Evolutionary conservation across 1,140 invertebrate species (phyloP), one percentile per base, ranked within the genome.

Genomic region (Drosophila neocordata): DNA sequence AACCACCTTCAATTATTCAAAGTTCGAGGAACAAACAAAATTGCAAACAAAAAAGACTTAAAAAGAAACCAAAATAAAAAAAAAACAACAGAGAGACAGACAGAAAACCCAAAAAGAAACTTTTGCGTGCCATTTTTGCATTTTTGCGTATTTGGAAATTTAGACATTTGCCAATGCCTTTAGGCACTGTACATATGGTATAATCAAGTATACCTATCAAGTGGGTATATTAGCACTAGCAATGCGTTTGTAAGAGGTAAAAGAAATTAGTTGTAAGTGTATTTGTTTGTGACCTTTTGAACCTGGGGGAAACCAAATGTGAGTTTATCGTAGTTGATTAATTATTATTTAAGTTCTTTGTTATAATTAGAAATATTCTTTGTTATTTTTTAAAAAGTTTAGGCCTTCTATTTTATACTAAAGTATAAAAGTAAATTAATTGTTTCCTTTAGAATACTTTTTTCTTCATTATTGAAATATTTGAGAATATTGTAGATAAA

Each of bases 71-170:
- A 44, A n/a, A 15, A 20, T 6, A 48, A 9, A 35, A 35, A 35
- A 35, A 11, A 35, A 12, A 35, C 1, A 35, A 35, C 34, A 35
- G 34, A 35, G 12, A 48, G 18, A 48, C 15, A 48, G 27, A 31
- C 27, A 31, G 27, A 65, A 37, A 74, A 56, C 66, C 63, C 63
- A 35, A 35, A 74, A 74, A 67, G 56, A 56, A 56, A 24, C 37
- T 56, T 56, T 68, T 64, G 57, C 71, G 72, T 58, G 69, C 63
- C 71, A 70, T 85, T 79, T 85, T 84, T 75, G 72, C 73, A 85
- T 77, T 81, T 84, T 77, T 77, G 68, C 81, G 70, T 85, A 85
- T 83, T 83, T 83, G 80, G 80, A 85, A 76, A 85, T 80, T 64
- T 85, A 73, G 80, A 83, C 77, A 79, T 79, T 31, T 51, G 77